Base-by-base conservation (phyloP, 2,888 invertebrate genomes). In the Dinocampus coccinellae region DNA sequence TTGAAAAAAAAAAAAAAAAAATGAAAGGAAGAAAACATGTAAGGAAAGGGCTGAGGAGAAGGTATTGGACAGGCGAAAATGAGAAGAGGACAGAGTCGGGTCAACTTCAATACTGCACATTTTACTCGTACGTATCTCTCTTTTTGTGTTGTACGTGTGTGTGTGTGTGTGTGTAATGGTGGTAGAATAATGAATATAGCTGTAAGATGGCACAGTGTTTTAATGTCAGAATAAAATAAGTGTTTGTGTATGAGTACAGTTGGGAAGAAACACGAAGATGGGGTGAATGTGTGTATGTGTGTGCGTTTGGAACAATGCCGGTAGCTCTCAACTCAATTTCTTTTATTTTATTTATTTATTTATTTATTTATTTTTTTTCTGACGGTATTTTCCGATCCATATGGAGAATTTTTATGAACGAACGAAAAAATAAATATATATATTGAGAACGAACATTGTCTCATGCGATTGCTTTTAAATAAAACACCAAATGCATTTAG, bases 381-480 rank as follows among this genome's bases (percentile, higher is more conserved):
- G 16, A 16, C 47, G 16, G 16, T 47, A 47, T 47, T 16, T 47
- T 47, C 16, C 16, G 78, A 80, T 76, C 82, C 83, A 82, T 84
- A 84, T 84, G 82, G 79, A 83, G 82, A 80, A 79, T 77, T 81
- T 74, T 83, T 78, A 78, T 80, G 76, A 78, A 78, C 80, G 79
- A 80, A 82, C n/a, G n/a, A n/a, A n/a, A n/a, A n/a, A n/a, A n/a
- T n/a, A n/a, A n/a, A n/a, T n/a, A 82, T 82, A 78, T 79, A 47
- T 79, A 76, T 79, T 77, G 76, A 76, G 16, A n/a, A 81, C 71
- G 78, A 84, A 86, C 86, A 85, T 84, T 86, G 86, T 86, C 84
- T 84, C 78, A 85, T 16, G 47, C 83, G 85, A 85, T 84, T 42
- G 84, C 84, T 85, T 85, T 86, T 85, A 86, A 86, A 86, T 86